These are phyloP conservation scores for Ptychoptera contaminata DNA, from an alignment of 2,888 invertebrate genomes.

Conservation along the genomic window DNA sequence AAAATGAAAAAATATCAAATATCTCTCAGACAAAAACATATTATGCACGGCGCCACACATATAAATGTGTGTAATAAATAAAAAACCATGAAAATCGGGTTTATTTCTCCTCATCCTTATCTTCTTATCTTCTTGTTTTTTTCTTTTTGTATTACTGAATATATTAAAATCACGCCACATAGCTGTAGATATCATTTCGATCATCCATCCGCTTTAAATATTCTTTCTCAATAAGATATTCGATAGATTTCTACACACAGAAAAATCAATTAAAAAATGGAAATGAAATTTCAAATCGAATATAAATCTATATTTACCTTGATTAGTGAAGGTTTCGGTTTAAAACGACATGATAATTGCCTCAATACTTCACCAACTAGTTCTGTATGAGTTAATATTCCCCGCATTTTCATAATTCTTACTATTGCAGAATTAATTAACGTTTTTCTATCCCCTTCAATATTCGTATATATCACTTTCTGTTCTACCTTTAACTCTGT, in stretches of 20 bases:
- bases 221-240: slow-evolving; percentile 98
- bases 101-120: too few species aligned
- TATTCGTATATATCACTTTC: slow-evolving; percentile 94
- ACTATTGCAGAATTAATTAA: slow-evolving; percentile 89
- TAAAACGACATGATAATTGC: slow-evolving; percentile 88
- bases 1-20: too few species aligned
- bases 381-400: slow-evolving; percentile 84
- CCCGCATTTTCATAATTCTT: slow-evolving; percentile 96
- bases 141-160: too few species aligned
- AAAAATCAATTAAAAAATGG: background rate
- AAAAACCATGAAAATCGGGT: too few species aligned
- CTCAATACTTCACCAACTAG: slow-evolving; percentile 92
- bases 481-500: slow-evolving; percentile 93
- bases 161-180: slow-evolving; percentile 54
- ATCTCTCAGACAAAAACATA: too few species aligned
- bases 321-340: slow-evolving; percentile 92
- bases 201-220: slow-evolving; percentile 94
- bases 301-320: slow-evolving; percentile 50
- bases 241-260: slow-evolving; percentile 86
- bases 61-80: too few species aligned
- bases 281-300: background rate
- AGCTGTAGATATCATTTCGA: slow-evolving; percentile 97
- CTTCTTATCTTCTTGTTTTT: too few species aligned
- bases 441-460: slow-evolving; percentile 96
- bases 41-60: too few species aligned